These are phyloP conservation scores for Rhinolophus sinicus DNA, from an alignment of 2,113 vertebrate genomes.

Conservation along the genomic window DNA sequence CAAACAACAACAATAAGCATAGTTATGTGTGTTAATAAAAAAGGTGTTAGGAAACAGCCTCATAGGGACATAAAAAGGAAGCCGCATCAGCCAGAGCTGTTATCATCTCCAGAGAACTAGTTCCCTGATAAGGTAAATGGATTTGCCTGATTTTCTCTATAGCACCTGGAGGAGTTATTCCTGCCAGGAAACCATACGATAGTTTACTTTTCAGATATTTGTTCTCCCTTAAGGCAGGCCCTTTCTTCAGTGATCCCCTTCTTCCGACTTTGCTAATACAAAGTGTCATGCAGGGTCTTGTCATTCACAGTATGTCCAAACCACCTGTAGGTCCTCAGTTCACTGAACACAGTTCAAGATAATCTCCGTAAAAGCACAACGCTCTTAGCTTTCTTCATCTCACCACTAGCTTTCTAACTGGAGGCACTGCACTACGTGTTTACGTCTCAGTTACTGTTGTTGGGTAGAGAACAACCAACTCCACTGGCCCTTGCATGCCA, in stretches of 20 bases:
- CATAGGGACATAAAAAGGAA: background rate
- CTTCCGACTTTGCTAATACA: background rate
- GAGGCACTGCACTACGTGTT: background rate
- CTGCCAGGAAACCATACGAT: background rate
- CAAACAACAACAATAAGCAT: background rate
- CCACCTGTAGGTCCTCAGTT: background rate
- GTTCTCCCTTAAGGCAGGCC: background rate
- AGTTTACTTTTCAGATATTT: background rate
- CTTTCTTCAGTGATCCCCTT: background rate
- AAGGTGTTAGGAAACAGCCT: background rate
- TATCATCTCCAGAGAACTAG: background rate
- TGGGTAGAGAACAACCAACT: background rate
- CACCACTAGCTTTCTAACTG: background rate
- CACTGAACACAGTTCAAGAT: background rate
- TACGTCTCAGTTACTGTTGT: background rate
- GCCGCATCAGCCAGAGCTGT: background rate
- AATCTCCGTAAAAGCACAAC: background rate
- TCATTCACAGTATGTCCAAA: background rate
- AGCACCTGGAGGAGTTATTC: background rate
- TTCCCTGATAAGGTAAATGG: background rate
- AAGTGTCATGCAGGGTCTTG: background rate
- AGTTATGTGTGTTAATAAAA: background rate
- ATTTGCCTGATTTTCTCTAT: background rate
- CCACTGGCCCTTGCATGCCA: background rate
- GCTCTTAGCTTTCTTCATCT: background rate